Evolutionary conservation across 2,113 vertebrate genomes (phyloP), one percentile per base, ranked within the genome.

Genomic region (Sterna hirundo): DNA sequence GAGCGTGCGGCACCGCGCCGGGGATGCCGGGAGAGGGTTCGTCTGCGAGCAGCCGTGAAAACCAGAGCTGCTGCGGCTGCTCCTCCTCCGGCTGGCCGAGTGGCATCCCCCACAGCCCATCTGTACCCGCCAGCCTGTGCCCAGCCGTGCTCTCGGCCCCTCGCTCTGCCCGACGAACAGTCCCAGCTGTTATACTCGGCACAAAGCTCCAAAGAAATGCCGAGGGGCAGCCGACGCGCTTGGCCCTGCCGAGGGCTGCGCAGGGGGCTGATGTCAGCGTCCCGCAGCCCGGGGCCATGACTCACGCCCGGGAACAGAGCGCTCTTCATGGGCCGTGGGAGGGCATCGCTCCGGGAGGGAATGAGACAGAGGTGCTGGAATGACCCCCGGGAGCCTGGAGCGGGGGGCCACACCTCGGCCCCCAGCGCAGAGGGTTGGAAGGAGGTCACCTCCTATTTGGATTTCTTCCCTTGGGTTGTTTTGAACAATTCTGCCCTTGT

Each of bases 301-400:
- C 66, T 97, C 83, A 72, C 15, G 13, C 5, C 0, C 15, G 60
- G 76, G 77, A 96, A 95, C 93, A 97, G 93, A 95, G 86, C 10
- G 78, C 44, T 54, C 95, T 94, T 96, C 94, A 94, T 87, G 80
- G 83, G 88, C 74, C 6, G 69, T 84, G 93, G 84, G 94, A 94
- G 62, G 65, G 71, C 38, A 3, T 40, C 4, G 25, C 65, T 93
- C 61, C 65, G 4, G 72, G 60, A 71, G 47, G 40, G 85, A 77
- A 77, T 66, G 87, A 94, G 92, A 25, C 86, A 54, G 81, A 96
- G 94, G 90, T 91, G 77, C 26, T 51, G 80, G 91, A 89, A 84
- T 85, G 87, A 86, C 77, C 79, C 79, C 83, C 4, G 36, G 18
- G 40, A 78, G 80, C 57, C 32, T 19, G 25, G 18, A 11, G 46